Evolutionary conservation across 2,888 invertebrate species (phyloP).

Genomic region (Agrotis exclamationis): DNA sequence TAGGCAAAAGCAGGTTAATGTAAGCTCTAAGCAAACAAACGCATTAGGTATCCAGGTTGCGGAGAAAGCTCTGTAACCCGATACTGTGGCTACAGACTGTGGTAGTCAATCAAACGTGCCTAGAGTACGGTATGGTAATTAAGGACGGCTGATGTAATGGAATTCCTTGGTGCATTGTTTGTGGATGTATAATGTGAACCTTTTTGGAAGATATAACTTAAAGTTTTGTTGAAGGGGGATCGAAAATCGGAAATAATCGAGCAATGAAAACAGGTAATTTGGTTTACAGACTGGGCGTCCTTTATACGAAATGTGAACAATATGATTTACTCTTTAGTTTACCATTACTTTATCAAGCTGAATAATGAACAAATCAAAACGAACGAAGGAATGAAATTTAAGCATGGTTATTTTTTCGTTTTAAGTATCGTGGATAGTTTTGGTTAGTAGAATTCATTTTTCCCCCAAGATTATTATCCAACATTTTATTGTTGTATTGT

Average conservation of each 20-base stretch:
- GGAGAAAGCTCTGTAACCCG: constrained; percentile 23
- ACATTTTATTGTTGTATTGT: not conserved
- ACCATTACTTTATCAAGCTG: not conserved
- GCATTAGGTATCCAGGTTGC: constrained; percentile 32
- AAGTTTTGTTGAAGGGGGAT: not conserved
- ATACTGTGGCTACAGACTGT: constrained; percentile 3
- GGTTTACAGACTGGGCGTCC: too few species aligned
- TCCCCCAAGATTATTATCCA: too few species aligned
- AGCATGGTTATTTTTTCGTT: too few species aligned
- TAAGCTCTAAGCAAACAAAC: constrained; percentile 3
- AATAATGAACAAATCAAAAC: too few species aligned
- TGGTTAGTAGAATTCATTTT: too few species aligned
- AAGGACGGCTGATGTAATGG: constrained; percentile 14
- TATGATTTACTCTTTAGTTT: not conserved
- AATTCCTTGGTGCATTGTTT: not conserved
- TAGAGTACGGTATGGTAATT: constrained; percentile 33
- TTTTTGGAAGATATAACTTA: not conserved
- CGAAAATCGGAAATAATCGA: not conserved
- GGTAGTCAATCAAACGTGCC: constrained; percentile 45
- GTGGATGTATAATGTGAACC: not conserved
- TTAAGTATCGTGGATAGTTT: too few species aligned
- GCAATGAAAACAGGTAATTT: too few species aligned
- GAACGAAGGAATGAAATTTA: too few species aligned
- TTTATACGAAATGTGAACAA: not conserved
- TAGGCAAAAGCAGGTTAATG: not conserved